Base-by-base conservation (phyloP, 2,888 invertebrate genomes). In the Eupithecia subumbrata region DNA sequence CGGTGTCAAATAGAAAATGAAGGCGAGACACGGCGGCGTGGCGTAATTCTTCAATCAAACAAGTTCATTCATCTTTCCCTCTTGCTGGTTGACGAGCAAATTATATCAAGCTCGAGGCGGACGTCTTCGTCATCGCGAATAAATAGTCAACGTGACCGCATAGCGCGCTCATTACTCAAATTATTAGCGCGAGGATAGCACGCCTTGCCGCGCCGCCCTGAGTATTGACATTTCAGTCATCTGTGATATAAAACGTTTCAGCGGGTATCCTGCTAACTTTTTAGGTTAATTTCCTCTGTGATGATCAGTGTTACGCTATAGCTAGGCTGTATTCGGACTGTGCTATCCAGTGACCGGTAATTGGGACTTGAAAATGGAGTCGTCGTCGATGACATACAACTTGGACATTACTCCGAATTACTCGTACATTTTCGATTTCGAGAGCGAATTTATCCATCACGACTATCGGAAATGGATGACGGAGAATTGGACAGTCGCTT, bases 391-490 rank as follows among this genome's bases (percentile, higher is more conserved):
- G 89, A 95, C 95, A 90, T 95, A 96, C 86, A 91, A 92, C 84
- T 86, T 95, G 88, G 95, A 94, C 84, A 89, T 93, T 77, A 96
- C 97, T 79, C 98, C 98, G 80, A 99, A 99, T 93, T 98, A 99
- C 93, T 98, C 98, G 67, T 98, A 98, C 92, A 96, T 98, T 89
- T 98, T 99, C 95, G 97, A 98, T 87, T 99, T 99, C 89, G 99
- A 99, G 95, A 97, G 97, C 89, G 97, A 98, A 89, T 99, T 99
- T 92, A 97, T 98, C 88, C 98, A 98, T 88, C 96, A 97, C 86
- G 96, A 97, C 84, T 98, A 98, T 84, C 96, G 97, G 89, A 96
- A 97, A 94, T 99, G 99, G 98, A 99, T 99, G 98, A 96, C 97
- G 82, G 97, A 98, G 86, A 98, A 99, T 92, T 99, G 99, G 99